These are phyloP conservation scores for Furcifer pardalis DNA, from an alignment of 2,797 vertebrate species.

Conservation along the genomic window DNA sequence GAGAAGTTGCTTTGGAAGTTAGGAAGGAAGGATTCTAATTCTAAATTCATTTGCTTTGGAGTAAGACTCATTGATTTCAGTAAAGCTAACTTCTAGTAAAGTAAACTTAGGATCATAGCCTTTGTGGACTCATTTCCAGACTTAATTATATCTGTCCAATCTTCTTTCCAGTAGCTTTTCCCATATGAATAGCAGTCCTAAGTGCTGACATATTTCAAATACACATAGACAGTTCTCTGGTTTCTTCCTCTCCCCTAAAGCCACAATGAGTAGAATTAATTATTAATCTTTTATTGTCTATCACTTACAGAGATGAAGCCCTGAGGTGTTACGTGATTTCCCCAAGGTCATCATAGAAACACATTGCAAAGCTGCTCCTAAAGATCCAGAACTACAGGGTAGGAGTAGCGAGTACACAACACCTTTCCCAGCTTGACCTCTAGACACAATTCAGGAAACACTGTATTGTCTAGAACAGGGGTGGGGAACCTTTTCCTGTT, in stretches of 20 bases:
- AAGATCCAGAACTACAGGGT: conserved; percentile 36
- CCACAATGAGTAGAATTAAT: conserved; percentile 41
- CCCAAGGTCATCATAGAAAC: conserved; percentile 21
- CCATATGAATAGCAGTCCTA: conserved; percentile 21
- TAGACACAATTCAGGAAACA: not conserved
- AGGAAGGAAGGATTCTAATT: not conserved
- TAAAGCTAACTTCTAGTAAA: conserved; percentile 9
- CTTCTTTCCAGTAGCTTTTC: conserved; percentile 8
- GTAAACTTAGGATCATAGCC: not conserved
- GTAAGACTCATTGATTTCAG: conserved; percentile 24
- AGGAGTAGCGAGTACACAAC: conserved; percentile 23
- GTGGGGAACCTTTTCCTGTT: no score
- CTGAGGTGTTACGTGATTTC: conserved; percentile 10
- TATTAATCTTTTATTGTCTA: conserved; percentile 58
- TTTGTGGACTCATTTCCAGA: conserved; percentile 10
- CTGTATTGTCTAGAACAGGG: conserved; percentile 30
- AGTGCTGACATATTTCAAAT: conserved; percentile 31
- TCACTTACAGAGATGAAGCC: conserved; percentile 38
- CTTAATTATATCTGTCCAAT: conserved; percentile 27
- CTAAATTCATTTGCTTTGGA: conserved; percentile 24
- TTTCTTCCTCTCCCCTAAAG: conserved; percentile 35
- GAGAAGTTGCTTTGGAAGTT: not conserved
- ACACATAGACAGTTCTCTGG: conserved; percentile 31
- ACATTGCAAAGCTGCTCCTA: conserved; percentile 54
- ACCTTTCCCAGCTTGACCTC: conserved; percentile 26